Base-by-base conservation (phyloP, 2,113 vertebrate species). In the Melanocharis versteri region DNA sequence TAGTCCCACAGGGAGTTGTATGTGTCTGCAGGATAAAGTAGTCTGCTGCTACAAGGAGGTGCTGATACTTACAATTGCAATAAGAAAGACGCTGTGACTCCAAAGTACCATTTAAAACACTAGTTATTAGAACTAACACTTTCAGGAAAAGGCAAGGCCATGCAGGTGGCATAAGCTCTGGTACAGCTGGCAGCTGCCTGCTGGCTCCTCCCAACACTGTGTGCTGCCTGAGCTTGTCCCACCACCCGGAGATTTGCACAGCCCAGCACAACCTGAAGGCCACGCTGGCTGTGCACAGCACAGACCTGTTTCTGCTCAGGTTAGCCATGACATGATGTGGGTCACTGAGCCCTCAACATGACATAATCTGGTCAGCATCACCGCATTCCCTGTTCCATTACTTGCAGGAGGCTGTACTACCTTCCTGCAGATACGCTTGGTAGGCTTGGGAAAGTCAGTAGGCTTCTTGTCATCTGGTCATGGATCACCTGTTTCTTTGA, bases 311-410 rank as follows among this genome's bases (percentile, higher is more conserved):
- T 10, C 69, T 66, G 37, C 47, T 48, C 5, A 7, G 48, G 27
- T 48, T 51, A 23, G 6, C 35, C 1, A 0, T 23, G 22, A 7
- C 1, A 0, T 23, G 24, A 12, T 10, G 9, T 28, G 37, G 16
- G 8, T 37, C 40, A n/a, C 40, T 22, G 31, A 35, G 18, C 10
- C 3, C 27, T 53, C 11, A 3, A 3, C 11, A 4, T 54, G 23
- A n/a, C n/a, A n/a, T 14, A 8, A 7, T 37, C 33, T 56, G 35
- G 27, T 65, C 40, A 66, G 22, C 42, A 45, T 21, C 0, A 3
- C 28, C 2, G 1, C 11, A 0, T 13, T 73, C 20, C 21, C 26
- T 35, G 64, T 31, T 12, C 28, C 1, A 3, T 88, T 48, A 30
- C 17, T 17, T 48, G 5, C 13, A 1, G 3, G 8, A 15, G 7